Evolutionary conservation across 2,797 vertebrate genomes (phyloP), one percentile per base, ranked within the genome.

Genomic region (Euthynnus affinis): DNA sequence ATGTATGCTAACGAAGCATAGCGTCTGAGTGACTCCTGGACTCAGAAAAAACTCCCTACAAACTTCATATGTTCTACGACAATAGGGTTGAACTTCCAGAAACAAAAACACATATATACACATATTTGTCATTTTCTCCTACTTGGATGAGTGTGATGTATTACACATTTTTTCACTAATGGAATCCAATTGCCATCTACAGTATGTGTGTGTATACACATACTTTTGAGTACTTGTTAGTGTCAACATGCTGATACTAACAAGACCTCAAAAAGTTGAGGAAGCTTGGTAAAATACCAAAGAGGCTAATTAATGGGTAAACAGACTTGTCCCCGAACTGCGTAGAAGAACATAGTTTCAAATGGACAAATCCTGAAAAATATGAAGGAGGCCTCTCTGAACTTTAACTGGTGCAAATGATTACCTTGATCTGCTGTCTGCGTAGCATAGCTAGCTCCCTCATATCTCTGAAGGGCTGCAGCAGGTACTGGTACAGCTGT

Each of bases 391-490:
- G 2, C 3, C 29, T 53, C 5, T 17, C 12, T 37, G 40, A 20
- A 27, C 53, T 59, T 40, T 9, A 23, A 49, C 7, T 2, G 12
- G 5, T 25, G 2, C 12, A 40, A 34, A 51, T 7, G 27, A 2
- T 87, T 95, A 99, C 98, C 97, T 99, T 99, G 92, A 99, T 99
- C 92, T 98, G 98, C 80, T 99, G 98, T 86, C 98, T 94, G 87
- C 98, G 95, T 32, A 99, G 96, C 98, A 98, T 99, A 0, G 98
- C 98, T 9, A 99, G 96, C 71, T 99, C 98, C 80, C 98, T 95
- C 98, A 99, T 99, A 93, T 99, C 98, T 92, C 98, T 95, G 90
- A 99, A 99, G 22, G 98, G 98, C 84, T 99, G 98, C 53, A 99
- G 94, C 76, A 99, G 94, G 85, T 98, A 99, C 92, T 99, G 98